Evolutionary conservation across 37 sponge, comb jelly and placozoan genomes (phyloP).

Genomic region (Aplysina aerophoba): DNA sequence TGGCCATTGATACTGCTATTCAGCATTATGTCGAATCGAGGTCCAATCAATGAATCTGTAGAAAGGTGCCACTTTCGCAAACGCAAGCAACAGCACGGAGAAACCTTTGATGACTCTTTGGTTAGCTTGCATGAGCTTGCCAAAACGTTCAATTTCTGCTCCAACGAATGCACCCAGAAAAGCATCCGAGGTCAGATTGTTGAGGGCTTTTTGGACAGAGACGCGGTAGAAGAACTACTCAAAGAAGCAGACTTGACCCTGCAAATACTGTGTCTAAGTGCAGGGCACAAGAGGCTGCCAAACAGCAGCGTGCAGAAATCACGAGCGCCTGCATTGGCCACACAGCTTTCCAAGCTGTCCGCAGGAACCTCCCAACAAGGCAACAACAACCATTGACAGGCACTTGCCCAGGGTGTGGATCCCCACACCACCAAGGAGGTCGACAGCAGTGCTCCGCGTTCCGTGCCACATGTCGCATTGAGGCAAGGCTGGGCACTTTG

Average conservation of each 20-base stretch:
- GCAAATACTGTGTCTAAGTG: constrained; percentile 20
- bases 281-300: constrained; percentile 45
- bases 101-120: constrained; percentile 36
- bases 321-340: not conserved
- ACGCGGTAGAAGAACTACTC: constrained; percentile 36
- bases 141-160: constrained; percentile 52
- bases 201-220: constrained; percentile 32
- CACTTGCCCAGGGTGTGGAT: constrained; percentile 41
- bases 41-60: constrained; percentile 27
- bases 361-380: not conserved
- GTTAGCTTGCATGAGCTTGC: constrained; percentile 36
- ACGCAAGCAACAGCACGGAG: constrained; percentile 33
- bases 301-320: constrained; percentile 36
- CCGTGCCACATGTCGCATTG: constrained; percentile 28
- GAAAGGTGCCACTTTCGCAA: constrained; percentile 26
- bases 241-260: constrained; percentile 24
- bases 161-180: constrained; percentile 36
- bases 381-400: not conserved
- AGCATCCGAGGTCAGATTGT: constrained; percentile 48
- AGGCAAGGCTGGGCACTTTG: constrained; percentile 39
- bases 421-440: constrained; percentile 30
- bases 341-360: not conserved
- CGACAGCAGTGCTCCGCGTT: constrained; percentile 34
- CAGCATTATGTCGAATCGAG: not conserved
- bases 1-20: constrained; percentile 14